Evolutionary conservation across 1,140 invertebrate species (phyloP).

Genomic region (Bathynomus jamesi): DNA sequence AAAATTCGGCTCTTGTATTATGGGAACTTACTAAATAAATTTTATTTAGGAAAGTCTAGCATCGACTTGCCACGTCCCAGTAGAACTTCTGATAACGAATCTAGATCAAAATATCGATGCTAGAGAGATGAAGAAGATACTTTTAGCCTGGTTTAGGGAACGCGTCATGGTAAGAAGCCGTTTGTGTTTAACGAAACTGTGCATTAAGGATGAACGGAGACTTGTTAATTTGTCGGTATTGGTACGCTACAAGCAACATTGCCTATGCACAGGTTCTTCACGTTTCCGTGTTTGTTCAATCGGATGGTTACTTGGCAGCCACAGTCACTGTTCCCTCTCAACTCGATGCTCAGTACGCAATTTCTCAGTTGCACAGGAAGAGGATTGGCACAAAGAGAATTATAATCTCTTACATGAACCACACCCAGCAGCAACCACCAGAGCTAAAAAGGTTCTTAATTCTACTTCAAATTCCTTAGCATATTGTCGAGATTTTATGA

Average conservation of each 20-base stretch:
- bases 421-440: constrained; percentile 51
- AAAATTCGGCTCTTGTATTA: neutral
- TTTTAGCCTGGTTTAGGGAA: constrained; percentile 58
- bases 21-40: neutral
- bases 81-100: constrained; percentile 65
- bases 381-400: constrained; percentile 76
- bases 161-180: constrained; percentile 56
- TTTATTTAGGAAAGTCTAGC: neutral
- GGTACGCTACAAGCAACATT: neutral
- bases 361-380: constrained; percentile 70
- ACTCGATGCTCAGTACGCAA: constrained; percentile 69
- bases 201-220: no score
- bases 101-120: constrained; percentile 65
- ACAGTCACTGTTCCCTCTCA: constrained; percentile 56
- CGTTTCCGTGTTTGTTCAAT: constrained; percentile 57
- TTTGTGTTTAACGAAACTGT: constrained; percentile 11
- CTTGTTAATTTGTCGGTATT: constrained; percentile 20
- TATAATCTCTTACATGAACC: constrained; percentile 56
- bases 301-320: constrained; percentile 60
- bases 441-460: constrained; percentile 41
- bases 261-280: constrained; percentile 52
- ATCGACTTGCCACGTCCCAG: constrained; percentile 39
- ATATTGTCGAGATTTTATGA: no score
- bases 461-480: no score
- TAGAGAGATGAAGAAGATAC: constrained; percentile 59